These are phyloP conservation scores for Bombus pascuorum DNA, from an alignment of 1,140 invertebrate species.

Conservation along the genomic window DNA sequence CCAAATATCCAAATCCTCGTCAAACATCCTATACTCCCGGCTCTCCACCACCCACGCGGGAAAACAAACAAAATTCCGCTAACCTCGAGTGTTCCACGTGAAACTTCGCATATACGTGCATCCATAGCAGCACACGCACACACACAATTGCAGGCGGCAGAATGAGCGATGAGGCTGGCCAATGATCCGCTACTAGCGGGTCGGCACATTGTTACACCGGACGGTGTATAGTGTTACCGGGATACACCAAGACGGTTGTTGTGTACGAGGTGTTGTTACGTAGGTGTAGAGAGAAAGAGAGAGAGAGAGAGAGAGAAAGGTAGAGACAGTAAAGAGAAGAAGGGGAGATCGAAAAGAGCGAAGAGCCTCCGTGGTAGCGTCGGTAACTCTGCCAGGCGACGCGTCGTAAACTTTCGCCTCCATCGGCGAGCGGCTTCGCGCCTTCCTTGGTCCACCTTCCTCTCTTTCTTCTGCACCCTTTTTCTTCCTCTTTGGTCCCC, in stretches of 20 bases:
- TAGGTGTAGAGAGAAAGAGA: slow-evolving; percentile 59
- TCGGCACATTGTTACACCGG: slow-evolving; percentile 68
- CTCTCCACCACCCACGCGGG: not conserved
- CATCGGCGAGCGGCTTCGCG: slow-evolving; percentile 76
- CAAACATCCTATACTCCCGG: not conserved
- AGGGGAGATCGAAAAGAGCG: slow-evolving; percentile 40
- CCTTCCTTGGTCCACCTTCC: slow-evolving; percentile 64
- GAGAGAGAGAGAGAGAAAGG: slow-evolving; percentile 16
- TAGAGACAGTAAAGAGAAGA: not conserved
- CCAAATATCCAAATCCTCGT: too few species aligned
- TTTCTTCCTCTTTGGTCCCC: slow-evolving; percentile 38
- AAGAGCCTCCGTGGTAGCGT: slow-evolving; percentile 76
- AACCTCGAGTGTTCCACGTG: not conserved
- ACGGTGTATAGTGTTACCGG: slow-evolving; percentile 65
- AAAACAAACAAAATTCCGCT: slow-evolving; percentile 17
- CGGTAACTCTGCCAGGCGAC: slow-evolving; percentile 77
- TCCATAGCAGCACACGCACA: not conserved
- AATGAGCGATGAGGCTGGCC: slow-evolving; percentile 65
- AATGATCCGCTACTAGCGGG: slow-evolving; percentile 64
- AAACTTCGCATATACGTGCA: not conserved
- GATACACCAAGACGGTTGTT: slow-evolving; percentile 58
- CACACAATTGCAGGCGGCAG: slow-evolving; percentile 1
- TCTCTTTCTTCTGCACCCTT: slow-evolving; percentile 47
- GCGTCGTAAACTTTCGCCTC: slow-evolving; percentile 81
- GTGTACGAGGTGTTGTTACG: slow-evolving; percentile 67